phyloP scores from a whole-genome alignment of 2,113 vertebrate genomes.

The Boleophthalmus pectinirostris region DNA sequence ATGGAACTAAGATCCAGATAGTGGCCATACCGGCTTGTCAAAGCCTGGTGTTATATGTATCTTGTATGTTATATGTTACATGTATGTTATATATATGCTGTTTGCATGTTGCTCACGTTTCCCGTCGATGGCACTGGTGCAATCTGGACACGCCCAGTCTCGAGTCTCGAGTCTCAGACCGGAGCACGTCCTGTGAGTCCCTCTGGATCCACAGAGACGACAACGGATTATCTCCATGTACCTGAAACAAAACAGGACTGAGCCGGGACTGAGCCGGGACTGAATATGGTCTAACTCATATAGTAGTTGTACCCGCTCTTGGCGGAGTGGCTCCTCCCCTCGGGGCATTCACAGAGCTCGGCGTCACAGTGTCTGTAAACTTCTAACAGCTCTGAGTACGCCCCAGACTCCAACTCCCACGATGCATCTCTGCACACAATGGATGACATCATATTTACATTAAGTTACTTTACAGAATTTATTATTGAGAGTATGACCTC shows the following conservation, averaged over 20 bases:
- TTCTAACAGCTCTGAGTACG: conserved; percentile 89
- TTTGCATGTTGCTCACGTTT: conserved; percentile 71
- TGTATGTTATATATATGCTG: not conserved
- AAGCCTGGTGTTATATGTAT: too few relatives aligned
- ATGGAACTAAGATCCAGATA: too few relatives aligned
- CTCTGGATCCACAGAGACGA: conserved; percentile 88
- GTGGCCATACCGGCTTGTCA: too few relatives aligned
- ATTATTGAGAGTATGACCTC: not conserved
- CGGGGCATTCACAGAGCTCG: conserved; percentile 78
- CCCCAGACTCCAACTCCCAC: conserved; percentile 96
- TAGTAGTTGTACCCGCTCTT: conserved; percentile 32
- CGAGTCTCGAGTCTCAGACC: conserved; percentile 75
- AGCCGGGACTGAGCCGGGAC: too few relatives aligned
- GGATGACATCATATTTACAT: not conserved
- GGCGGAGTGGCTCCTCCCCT: conserved; percentile 83
- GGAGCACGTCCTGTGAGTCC: conserved; percentile 91
- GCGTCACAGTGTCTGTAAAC: conserved; percentile 87
- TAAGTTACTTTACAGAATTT: not conserved
- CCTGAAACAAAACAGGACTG: conserved; percentile 61
- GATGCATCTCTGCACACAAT: conserved; percentile 89
- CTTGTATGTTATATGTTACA: too few relatives aligned
- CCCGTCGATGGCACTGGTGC: conserved; percentile 79
- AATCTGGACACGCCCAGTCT: conserved; percentile 90
- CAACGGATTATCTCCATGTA: conserved; percentile 90
- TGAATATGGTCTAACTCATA: not conserved